Percentiles rank a stretch among this genome's conserved stretches.
Evolutionary conservation across 1,140 invertebrate genomes (phyloP).

Genomic region (Centruroides sculpturatus): DNA sequence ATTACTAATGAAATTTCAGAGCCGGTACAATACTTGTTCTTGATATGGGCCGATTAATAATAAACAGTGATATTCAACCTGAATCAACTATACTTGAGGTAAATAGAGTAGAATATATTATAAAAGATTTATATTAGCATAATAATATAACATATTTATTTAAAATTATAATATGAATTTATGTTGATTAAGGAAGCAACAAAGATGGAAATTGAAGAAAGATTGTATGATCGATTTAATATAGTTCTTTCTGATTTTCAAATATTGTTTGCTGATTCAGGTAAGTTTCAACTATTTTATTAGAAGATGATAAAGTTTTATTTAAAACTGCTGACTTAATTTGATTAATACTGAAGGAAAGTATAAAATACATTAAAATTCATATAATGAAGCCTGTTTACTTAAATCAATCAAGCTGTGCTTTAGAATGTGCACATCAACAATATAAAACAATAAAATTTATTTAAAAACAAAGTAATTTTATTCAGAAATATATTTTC

Average conservation of each 20-base stretch:
- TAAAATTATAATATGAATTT: neutral
- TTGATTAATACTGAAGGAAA: no score
- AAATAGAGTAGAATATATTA: neutral
- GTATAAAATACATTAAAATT: no score
- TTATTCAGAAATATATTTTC: no score
- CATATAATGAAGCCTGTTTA: no score
- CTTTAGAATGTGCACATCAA: no score
- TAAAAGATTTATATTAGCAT: neutral
- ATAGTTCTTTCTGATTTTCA: slow-evolving; percentile 52
- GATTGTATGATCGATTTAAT: slow-evolving; percentile 60
- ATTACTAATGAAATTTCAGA: slow-evolving; percentile 29
- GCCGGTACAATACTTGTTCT: slow-evolving; percentile 53
- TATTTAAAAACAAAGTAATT: no score
- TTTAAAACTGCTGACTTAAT: no score
- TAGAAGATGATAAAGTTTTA: no score
- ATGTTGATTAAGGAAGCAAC: slow-evolving; percentile 41
- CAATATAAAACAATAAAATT: no score
- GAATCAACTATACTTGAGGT: slow-evolving; percentile 42
- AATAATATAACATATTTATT: no score
- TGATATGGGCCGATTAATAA: slow-evolving; percentile 51
- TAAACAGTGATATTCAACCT: slow-evolving; percentile 60
- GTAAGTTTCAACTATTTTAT: slow-evolving; percentile 16
- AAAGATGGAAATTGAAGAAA: slow-evolving; percentile 65
- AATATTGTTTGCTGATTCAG: slow-evolving; percentile 37
- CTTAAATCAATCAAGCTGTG: no score